phyloP scores from a whole-genome alignment of 2,797 vertebrate species.

The Tapera naevia region DNA sequence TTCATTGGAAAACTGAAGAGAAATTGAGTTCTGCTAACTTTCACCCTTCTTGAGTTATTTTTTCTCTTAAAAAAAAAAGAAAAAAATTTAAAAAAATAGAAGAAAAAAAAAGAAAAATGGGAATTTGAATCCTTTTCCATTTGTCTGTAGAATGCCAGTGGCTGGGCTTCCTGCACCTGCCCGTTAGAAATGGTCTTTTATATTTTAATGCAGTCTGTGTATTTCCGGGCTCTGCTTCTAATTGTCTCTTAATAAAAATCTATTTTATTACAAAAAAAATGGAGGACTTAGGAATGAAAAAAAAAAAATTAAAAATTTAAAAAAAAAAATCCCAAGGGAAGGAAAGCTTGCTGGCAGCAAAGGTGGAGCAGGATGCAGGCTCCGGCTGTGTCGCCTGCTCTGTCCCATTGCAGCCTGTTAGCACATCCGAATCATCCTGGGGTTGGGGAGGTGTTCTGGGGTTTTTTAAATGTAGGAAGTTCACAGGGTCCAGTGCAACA shows the following conservation, averaged over 20 bases:
- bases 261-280: conserved; percentile 79
- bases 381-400: conserved; percentile 45
- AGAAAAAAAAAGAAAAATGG: background rate
- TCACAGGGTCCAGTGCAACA: conserved; percentile 63
- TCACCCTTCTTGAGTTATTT: conserved; percentile 53
- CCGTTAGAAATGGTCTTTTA: conserved; percentile 67
- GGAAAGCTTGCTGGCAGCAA: conserved; percentile 29
- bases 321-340: background rate
- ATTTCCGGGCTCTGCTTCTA: conserved; percentile 78
- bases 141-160: conserved; percentile 59
- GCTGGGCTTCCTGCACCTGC: conserved; percentile 52
- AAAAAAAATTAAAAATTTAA: background rate
- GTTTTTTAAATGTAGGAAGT: background rate
- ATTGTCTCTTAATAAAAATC: conserved; percentile 78
- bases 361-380: conserved; percentile 58
- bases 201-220: conserved; percentile 78
- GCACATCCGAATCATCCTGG: background rate
- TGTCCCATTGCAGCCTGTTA: conserved; percentile 64
- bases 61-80: background rate
- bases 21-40: conserved; percentile 69
- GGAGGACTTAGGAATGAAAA: conserved; percentile 60
- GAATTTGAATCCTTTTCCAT: conserved; percentile 64
- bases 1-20: conserved; percentile 69
- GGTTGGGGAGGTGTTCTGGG: background rate
- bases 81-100: background rate